Evolutionary conservation across 2,797 vertebrate genomes (phyloP).

Genomic region (Gymnopithys bicolor): DNA sequence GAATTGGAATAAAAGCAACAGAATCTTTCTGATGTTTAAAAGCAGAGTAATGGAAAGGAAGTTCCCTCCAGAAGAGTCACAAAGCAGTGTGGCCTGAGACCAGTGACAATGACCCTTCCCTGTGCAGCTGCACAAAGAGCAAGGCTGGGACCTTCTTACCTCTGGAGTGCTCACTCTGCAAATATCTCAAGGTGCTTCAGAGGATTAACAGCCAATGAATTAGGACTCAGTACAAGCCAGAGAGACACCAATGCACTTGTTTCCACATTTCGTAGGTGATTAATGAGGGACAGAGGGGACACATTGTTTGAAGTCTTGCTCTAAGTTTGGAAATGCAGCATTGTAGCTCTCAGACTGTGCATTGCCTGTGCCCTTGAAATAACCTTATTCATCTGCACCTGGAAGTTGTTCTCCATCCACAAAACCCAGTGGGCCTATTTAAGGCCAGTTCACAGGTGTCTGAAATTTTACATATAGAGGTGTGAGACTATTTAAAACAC

Average conservation of each 20-base stretch:
- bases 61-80: neutral
- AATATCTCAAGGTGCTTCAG: neutral
- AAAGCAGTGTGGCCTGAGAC: neutral
- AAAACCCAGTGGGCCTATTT: conserved; percentile 55
- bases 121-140: neutral
- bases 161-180: neutral
- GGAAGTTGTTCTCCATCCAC: conserved; percentile 60
- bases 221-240: neutral
- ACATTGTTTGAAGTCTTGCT: neutral
- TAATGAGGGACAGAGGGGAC: neutral
- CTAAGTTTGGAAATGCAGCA: neutral
- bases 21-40: neutral
- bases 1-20: neutral
- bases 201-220: neutral
- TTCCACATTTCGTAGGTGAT: neutral
- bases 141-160: neutral
- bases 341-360: neutral
- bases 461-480: conserved; percentile 66
- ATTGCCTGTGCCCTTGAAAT: conserved; percentile 46
- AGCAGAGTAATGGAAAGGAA: neutral
- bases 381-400: conserved; percentile 52
- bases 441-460: conserved; percentile 60
- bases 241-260: neutral
- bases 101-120: neutral
- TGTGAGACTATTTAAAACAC: conserved; percentile 65